phyloP scores from a whole-genome alignment of 2,888 invertebrate species.

The Branchellion lobata region DNA sequence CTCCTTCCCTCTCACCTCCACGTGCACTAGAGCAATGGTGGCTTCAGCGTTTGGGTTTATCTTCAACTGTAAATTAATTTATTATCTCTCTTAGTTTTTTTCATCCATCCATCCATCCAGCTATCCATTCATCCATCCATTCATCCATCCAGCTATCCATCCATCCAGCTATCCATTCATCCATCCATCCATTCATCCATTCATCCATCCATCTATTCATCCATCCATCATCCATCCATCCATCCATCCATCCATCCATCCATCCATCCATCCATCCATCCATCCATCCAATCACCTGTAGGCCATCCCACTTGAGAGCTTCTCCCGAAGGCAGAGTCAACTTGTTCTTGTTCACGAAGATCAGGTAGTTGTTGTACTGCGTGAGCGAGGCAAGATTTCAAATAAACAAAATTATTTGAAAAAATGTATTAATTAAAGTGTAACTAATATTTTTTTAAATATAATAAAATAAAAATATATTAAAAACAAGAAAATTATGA shows the following conservation, averaged over 20 bases:
- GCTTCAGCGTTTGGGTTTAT: slow-evolving; percentile 64
- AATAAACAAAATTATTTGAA: no score
- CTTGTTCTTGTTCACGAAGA: slow-evolving; percentile 4
- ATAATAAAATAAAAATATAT: no score
- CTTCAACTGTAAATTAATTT: slow-evolving; percentile 60
- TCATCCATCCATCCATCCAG: slow-evolving; percentile 43
- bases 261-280: neutral
- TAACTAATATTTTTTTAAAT: no score
- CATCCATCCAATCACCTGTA: neutral
- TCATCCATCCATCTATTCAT: neutral
- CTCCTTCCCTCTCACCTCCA: slow-evolving; percentile 62
- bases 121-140: neutral
- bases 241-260: neutral
- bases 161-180: neutral
- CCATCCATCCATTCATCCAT: neutral
- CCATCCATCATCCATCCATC: neutral
- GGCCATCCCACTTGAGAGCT: neutral
- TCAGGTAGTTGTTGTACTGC: slow-evolving; percentile 11
- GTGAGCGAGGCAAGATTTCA: no score
- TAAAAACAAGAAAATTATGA: no score
- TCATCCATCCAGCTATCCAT: neutral
- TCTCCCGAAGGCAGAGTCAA: neutral
- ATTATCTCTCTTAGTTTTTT: no score
- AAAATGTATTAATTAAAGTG: no score
- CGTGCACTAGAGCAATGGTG: slow-evolving; percentile 63